Conservation (phyloP, 2,113 vertebrate genomes). For the Empidonax traillii region DNA sequence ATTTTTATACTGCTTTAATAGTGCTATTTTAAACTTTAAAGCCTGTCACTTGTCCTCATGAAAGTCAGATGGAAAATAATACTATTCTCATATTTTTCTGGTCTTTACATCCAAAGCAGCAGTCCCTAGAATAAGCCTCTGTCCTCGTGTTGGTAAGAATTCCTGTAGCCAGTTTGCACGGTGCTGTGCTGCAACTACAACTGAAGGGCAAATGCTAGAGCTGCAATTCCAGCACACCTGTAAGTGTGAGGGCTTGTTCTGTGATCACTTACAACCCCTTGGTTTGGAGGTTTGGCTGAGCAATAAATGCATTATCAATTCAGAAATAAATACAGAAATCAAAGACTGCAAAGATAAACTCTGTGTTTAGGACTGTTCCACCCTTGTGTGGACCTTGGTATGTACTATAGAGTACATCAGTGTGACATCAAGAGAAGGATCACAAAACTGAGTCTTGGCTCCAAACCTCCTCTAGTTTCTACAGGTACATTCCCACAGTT, state of each 20-base stretch:
- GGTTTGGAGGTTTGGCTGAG: background rate
- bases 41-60: slow-evolving; percentile 42
- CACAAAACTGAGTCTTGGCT: background rate
- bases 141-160: background rate
- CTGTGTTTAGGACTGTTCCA: background rate
- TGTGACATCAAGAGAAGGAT: background rate
- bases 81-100: slow-evolving; percentile 25
- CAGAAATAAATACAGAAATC: background rate
- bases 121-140: background rate
- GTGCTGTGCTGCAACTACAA: background rate
- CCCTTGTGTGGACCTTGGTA: background rate
- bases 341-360: background rate
- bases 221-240: background rate
- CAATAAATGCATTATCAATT: background rate
- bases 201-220: background rate
- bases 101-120: slow-evolving; percentile 16
- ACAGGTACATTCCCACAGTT: background rate
- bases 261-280: background rate
- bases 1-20: slow-evolving; percentile 57
- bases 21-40: slow-evolving; percentile 65
- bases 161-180: background rate
- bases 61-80: slow-evolving; percentile 60
- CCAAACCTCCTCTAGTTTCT: background rate
- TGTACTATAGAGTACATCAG: background rate
- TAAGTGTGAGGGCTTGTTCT: background rate